Conservation (phyloP, 30 jellyfish, hydroid and myxozoan species). For the Hydractinia echinata region DNA sequence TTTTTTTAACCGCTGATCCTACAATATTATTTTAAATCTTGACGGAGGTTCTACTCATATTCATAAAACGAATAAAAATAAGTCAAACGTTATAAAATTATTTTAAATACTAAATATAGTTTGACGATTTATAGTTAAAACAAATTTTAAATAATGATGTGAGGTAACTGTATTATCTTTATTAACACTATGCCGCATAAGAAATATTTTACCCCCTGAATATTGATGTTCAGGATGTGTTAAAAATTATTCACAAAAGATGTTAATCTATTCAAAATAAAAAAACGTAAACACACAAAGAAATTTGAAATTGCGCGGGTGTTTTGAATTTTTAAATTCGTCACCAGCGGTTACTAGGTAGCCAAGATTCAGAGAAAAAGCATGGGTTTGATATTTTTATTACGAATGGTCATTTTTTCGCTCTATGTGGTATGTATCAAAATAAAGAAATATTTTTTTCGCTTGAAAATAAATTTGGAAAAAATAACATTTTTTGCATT, state of each 20-base stretch:
- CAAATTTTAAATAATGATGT: too few species aligned
- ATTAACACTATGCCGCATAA: background rate
- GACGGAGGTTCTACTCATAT: background rate
- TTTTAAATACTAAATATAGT: background rate
- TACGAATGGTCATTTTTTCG: too few species aligned
- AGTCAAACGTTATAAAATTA: background rate
- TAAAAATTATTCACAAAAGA: background rate
- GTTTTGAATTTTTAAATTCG: background rate
- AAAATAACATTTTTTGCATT: too few species aligned
- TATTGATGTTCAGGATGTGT: background rate
- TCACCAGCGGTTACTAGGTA: too few species aligned
- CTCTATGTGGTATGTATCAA: too few species aligned
- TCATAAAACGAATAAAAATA: background rate
- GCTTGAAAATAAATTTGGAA: too few species aligned
- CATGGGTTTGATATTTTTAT: too few species aligned
- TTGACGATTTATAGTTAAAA: background rate
- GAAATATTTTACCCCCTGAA: background rate
- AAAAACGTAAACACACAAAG: slow-evolving; percentile 17
- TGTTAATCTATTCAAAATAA: background rate
- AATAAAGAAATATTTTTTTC: too few species aligned
- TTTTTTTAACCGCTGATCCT: slow-evolving; percentile 18
- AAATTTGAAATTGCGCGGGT: slow-evolving; percentile 16
- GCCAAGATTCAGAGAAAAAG: too few species aligned
- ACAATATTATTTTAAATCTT: background rate
- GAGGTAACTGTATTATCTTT: too few species aligned